Base-by-base conservation (phyloP, 1,140 invertebrate species). In the Helicoverpa zea region DNA sequence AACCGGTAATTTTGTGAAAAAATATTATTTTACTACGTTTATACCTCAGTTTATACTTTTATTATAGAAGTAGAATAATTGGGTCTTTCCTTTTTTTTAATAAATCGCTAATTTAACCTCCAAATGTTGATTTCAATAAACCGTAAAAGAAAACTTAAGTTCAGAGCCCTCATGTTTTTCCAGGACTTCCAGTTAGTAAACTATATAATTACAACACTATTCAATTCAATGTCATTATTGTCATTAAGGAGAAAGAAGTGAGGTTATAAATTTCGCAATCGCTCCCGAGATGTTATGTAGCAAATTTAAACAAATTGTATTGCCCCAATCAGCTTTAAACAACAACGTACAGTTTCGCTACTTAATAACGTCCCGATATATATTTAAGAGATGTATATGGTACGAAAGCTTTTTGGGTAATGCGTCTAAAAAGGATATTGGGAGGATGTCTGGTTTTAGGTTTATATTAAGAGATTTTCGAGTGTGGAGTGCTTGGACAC, bases 211-310 rank as follows among this genome's bases (percentile, higher is more conserved):
- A 9, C 51, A 51, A 14, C 73, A 76, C 56, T 63, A 72, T n/a
- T 76, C 52, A 81, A 81, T 81, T 43, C 9, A 43, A 9, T 43
- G 35, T 43, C 35, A 43, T 9, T 43, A 9, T 43, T 43, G 35
- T 43, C 79, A 81, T 70, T 35, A 18, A 75, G 78, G 13, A 49
- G 52, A 58, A 64, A 54, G 3, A 70, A 73, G 54, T 72, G 54
- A 89, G 87, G 89, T 90, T 90, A 91, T 85, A 86, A 61, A 87
- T 90, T 89, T 89, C 84, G 88, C 84, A 88, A 90, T 88, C 77
- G 68, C 79, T 87, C 82, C 82, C 84, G 85, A 86, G 77, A 89
- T 89, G 86, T 87, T 90, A 81, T 85, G 84, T 83, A 86, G 83
- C 82, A 87, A 80, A 84, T 82, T 87, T 79, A 89, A 86, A 85